Evolutionary conservation across 2,888 invertebrate genomes (phyloP).

Genomic region (Brachyptera risi): DNA sequence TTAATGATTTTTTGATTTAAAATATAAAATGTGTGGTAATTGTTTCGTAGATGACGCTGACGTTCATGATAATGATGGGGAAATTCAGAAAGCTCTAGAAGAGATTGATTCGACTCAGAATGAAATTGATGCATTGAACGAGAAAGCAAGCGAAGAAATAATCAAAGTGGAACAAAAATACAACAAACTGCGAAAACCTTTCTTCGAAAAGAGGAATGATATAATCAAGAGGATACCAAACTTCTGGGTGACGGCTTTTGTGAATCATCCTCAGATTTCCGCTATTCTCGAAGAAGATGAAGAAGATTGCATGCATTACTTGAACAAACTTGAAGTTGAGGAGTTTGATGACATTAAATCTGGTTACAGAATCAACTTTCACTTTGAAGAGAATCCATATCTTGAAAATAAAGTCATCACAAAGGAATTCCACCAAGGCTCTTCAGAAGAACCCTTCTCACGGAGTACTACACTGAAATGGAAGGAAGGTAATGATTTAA

Average conservation of each 20-base stretch:
- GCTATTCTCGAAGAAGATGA: conserved; percentile 77
- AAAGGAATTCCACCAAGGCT: conserved; percentile 72
- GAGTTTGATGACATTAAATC: conserved; percentile 85
- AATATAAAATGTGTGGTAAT: not conserved
- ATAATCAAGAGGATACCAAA: conserved; percentile 73
- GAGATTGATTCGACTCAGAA: conserved; percentile 77
- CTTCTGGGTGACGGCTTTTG: conserved; percentile 82
- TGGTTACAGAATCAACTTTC: conserved; percentile 72
- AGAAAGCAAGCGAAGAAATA: conserved; percentile 80
- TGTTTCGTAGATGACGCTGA: conserved; percentile 6
- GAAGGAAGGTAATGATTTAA: conserved; percentile 72
- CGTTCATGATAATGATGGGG: conserved; percentile 50
- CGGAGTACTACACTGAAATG: conserved; percentile 73
- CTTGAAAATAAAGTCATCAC: conserved; percentile 74
- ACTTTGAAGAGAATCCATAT: conserved; percentile 76
- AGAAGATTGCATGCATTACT: conserved; percentile 70
- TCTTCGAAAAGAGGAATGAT: conserved; percentile 69
- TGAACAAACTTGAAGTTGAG: conserved; percentile 72
- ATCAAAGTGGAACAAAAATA: conserved; percentile 78
- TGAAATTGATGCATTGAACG: conserved; percentile 75
- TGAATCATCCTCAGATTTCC: conserved; percentile 82
- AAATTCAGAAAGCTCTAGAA: conserved; percentile 63
- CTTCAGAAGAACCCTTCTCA: conserved; percentile 65
- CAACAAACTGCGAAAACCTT: conserved; percentile 72
- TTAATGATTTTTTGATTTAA: not conserved